A percentile compares a stretch with the other conserved stretches of the same genome.
Conservation (phyloP, 2,888 invertebrate species). For the Formica aserva region DNA sequence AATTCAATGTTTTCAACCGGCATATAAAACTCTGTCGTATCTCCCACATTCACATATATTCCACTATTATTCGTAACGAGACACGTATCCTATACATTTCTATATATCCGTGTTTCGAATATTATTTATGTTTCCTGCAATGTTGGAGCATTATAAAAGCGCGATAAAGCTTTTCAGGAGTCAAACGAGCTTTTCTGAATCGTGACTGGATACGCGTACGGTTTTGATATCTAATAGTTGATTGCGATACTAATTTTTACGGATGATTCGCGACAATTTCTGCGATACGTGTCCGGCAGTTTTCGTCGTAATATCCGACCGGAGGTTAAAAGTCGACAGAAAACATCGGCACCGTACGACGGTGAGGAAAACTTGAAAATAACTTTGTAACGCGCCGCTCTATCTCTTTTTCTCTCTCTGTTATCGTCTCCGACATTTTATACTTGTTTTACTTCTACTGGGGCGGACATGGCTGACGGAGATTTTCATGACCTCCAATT, state of each 20-base stretch:
- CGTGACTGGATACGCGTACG: neutral
- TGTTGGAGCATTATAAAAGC: slow-evolving; percentile 29
- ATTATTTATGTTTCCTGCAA: slow-evolving; percentile 44
- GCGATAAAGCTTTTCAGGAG: slow-evolving; percentile 51
- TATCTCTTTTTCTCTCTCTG: neutral
- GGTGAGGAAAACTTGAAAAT: slow-evolving; percentile 39
- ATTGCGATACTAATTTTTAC: slow-evolving; percentile 66
- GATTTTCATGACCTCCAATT: slow-evolving; percentile 53
- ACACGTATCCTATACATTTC: too few relatives aligned
- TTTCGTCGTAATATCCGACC: slow-evolving; percentile 66
- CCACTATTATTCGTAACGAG: neutral
- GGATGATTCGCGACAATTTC: slow-evolving; percentile 59
- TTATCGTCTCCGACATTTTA: slow-evolving; percentile 30
- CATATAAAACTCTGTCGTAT: neutral
- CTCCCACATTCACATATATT: neutral
- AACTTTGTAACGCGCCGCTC: slow-evolving; percentile 39
- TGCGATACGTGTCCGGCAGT: slow-evolving; percentile 57
- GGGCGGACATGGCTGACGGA: slow-evolving; percentile 15
- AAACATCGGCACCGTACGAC: slow-evolving; percentile 24
- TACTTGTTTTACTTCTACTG: slow-evolving; percentile 41
- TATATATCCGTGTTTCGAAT: neutral
- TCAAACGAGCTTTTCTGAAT: slow-evolving; percentile 41
- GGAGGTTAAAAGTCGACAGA: slow-evolving; percentile 4
- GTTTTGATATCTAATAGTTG: slow-evolving; percentile 54
- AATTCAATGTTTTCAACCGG: slow-evolving; percentile 1